These are phyloP conservation scores for Epinotia brunnichana DNA, from an alignment of 2,888 invertebrate species.

Conservation along the genomic window DNA sequence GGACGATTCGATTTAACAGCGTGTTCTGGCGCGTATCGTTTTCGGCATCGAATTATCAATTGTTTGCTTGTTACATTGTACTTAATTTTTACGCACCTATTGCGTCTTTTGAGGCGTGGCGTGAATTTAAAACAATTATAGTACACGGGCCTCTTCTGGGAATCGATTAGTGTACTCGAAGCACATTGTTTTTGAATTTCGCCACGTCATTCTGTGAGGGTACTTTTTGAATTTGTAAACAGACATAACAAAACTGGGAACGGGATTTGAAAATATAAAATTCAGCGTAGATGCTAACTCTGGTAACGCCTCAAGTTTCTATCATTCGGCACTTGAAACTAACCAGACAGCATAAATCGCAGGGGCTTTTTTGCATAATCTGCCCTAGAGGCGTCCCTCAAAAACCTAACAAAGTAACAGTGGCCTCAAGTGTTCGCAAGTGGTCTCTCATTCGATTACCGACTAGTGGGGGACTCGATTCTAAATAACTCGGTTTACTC, in stretches of 20 bases:
- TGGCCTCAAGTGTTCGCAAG: slow-evolving; percentile 75
- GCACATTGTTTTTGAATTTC: slow-evolving; percentile 30
- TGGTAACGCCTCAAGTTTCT: slow-evolving; percentile 22
- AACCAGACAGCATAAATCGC: slow-evolving; percentile 54
- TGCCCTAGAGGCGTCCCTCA: slow-evolving; percentile 52
- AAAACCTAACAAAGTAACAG: slow-evolving; percentile 81
- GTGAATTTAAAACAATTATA: slow-evolving; percentile 57
- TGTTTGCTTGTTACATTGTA: slow-evolving; percentile 60
- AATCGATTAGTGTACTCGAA: slow-evolving; percentile 37
- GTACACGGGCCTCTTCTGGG: slow-evolving; percentile 40
- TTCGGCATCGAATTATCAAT: slow-evolving; percentile 60
- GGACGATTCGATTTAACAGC: slow-evolving; percentile 62
- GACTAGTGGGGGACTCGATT: slow-evolving; percentile 71
- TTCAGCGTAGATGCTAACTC: slow-evolving; percentile 16
- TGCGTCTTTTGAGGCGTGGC: slow-evolving; percentile 54
- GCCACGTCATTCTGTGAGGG: slow-evolving; percentile 28
- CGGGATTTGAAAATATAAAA: background rate
- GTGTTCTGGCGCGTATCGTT: slow-evolving; percentile 64
- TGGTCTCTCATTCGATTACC: slow-evolving; percentile 81
- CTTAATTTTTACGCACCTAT: slow-evolving; percentile 54
- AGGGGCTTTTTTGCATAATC: slow-evolving; percentile 70
- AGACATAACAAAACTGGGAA: background rate
- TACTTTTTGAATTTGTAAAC: slow-evolving; percentile 5
- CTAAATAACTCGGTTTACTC: slow-evolving; percentile 76
- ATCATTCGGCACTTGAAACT: slow-evolving; percentile 26